Base-by-base conservation (phyloP, 2,888 invertebrate species). In the Hartigia nigra region DNA sequence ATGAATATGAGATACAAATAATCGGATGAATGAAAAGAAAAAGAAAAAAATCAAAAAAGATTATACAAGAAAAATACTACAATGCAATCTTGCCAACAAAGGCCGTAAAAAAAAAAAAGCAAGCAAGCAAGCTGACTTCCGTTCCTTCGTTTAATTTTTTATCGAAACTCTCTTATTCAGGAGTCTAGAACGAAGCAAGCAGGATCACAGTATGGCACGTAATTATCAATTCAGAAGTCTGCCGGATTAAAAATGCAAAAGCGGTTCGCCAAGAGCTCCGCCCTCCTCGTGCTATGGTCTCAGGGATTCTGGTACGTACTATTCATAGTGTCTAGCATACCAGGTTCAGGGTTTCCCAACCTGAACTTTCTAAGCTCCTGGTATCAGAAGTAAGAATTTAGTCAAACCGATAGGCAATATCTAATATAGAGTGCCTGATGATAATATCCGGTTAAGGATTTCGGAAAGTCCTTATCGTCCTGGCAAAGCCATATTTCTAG, bases 171-270 rank as follows among this genome's bases (percentile, higher is more conserved):
- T 9, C 55, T 23, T 55, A 23, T 23, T 55, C 55, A 23, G 23
- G 55, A 23, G 9, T 23, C 55, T 2, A 55, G 55, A 55, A 23
- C 23, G 55, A 55, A 55, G 23, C 14, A 39, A 39, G 39, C 23
- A 23, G 9, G 55, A 23, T 55, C 55, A 2, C 23, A 23, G 55
- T 23, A 55, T 23, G 23, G 69, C 80, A 78, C 76, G 78, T 55
- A 78, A 80, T 84, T 79, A 81, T 82, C 74, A 81, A 84, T 83
- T 83, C 81, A 83, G 79, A 77, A 81, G 80, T 70, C 70, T 39
- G 74, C 34, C 34, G 36, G 74, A 79, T 82, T 80, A 83, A 82
- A 82, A 78, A 81, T 82, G 77, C 34, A 81, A n/a, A 79, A 34
- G 74, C 76, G 77, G 79, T 74, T 78, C 69, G 55, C 9, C 23